A percentile compares a stretch with the other conserved stretches of the same genome.
Evolutionary conservation across 2,888 invertebrate genomes (phyloP).

Genomic region (Morpho deidamia): DNA sequence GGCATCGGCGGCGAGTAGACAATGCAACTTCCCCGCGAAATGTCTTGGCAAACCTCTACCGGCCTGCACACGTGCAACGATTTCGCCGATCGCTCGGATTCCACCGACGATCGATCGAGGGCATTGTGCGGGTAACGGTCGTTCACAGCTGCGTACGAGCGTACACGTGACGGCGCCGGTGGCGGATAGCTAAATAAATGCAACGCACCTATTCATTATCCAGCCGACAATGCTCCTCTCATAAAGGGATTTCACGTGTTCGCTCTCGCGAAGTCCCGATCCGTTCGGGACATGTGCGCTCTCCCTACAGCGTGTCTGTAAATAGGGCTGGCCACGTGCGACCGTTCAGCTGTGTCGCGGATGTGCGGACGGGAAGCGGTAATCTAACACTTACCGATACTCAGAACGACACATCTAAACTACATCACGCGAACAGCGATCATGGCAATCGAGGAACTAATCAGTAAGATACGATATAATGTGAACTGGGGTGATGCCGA

Average conservation of each 20-base stretch:
- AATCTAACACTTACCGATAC: constrained; percentile 69
- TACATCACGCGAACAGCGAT: constrained; percentile 4
- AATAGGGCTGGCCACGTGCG: constrained; percentile 78
- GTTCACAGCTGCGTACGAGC: constrained; percentile 73
- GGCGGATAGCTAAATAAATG: constrained; percentile 78
- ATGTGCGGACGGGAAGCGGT: constrained; percentile 74
- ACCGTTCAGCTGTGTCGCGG: constrained; percentile 74
- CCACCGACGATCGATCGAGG: constrained; percentile 74
- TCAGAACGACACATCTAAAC: constrained; percentile 34
- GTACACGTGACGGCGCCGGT: constrained; percentile 70
- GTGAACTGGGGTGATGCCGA: constrained; percentile 46
- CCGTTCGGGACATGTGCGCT: constrained; percentile 76
- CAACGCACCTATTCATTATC: constrained; percentile 75
- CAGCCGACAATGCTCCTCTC: constrained; percentile 69
- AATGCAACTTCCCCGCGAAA: constrained; percentile 63
- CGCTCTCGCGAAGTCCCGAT: constrained; percentile 73
- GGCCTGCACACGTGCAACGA: constrained; percentile 60
- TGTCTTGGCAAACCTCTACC: constrained; percentile 55
- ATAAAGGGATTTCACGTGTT: constrained; percentile 78
- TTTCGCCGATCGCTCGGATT: constrained; percentile 70
- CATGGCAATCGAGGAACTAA: constrained; percentile 1
- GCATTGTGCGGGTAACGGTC: constrained; percentile 78
- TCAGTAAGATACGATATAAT: constrained; percentile 1
- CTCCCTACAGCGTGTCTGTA: constrained; percentile 75
- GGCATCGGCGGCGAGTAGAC: constrained; percentile 52